Evolutionary conservation across 2,797 vertebrate species (phyloP), one percentile per base, ranked within the genome.

Genomic region (Neosalanx taihuensis): DNA sequence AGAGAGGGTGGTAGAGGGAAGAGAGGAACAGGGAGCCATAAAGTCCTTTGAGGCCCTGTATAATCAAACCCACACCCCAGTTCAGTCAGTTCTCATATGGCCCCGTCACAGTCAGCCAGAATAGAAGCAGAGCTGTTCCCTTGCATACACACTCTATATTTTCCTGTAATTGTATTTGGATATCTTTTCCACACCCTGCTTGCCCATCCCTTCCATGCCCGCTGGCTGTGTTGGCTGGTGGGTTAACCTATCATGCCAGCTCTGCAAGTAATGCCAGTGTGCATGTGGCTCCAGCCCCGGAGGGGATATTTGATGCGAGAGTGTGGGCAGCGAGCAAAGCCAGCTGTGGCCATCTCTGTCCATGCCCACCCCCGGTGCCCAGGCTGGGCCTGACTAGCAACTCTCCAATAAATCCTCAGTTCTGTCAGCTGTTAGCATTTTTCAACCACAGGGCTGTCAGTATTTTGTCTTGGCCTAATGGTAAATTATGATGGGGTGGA

Each of bases 351-450:
- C 62, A n/a, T 23, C 62, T 37, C 57, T 33, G 9, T 4, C 63
- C 51, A 65, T 57, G n/a, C 63, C 63, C 23, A 9, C 49, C 51
- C 63, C 62, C 29, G 31, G 23, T 72, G 37, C 64, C 57, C 41
- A 26, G 65, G 33, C 37, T 35, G 57, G 61, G 46, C 18, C 18
- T 26, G 57, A 60, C 68, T 2, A 33, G 18, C 15, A 13, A 62
- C 58, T n/a, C 57, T 35, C 59, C 53, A 58, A 30, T 53, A 18
- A 18, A 33, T 23, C 41, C 18, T 68, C n/a, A 17, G 41, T 37
- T n/a, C 41, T 35, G 41, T 64, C 33, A 57, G 37, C 61, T 15
- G 29, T n/a, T 56, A 31, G 51, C 49, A 68, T 67, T 73, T 67
- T 30, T 49, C 17, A 23, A 63, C 41, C 29, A 29, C 72, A 51